phyloP scores from a whole-genome alignment of 2,797 vertebrate genomes.

The Muraenolepis orangiensis region DNA sequence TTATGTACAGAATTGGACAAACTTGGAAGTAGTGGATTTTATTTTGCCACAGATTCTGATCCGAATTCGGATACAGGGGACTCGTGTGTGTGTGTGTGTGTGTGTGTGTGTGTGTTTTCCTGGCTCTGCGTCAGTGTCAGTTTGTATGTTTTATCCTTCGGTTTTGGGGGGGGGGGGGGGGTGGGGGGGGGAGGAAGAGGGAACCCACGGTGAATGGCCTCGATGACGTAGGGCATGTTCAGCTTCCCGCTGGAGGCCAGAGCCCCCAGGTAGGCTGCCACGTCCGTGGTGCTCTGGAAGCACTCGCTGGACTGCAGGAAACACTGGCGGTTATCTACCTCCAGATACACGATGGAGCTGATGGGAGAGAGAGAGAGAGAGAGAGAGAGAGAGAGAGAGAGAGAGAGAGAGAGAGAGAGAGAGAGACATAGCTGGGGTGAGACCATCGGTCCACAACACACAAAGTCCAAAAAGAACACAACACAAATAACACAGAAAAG shows the following conservation, averaged over 20 bases:
- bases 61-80: too few relatives aligned
- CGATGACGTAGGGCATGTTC: constrained; percentile 91
- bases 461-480: background rate
- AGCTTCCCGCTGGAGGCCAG: constrained; percentile 89
- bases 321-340: constrained; percentile 97
- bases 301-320: constrained; percentile 88
- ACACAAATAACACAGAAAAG: background rate
- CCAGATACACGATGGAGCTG: constrained; percentile 93
- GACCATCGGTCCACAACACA: background rate
- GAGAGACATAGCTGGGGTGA: background rate
- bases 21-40: too few relatives aligned
- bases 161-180: too few relatives aligned
- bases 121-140: too few relatives aligned
- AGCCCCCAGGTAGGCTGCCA: constrained; percentile 92
- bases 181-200: too few relatives aligned
- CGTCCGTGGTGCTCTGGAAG: constrained; percentile 89
- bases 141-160: too few relatives aligned
- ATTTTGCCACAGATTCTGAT: too few relatives aligned
- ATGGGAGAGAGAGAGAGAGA: constrained; percentile 7
- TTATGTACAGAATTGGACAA: too few relatives aligned
- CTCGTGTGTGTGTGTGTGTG: too few relatives aligned
- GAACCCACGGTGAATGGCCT: constrained; percentile 91
- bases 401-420: too few relatives aligned
- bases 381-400: too few relatives aligned
- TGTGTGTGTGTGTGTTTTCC: too few relatives aligned